Conservation (phyloP, 2,113 vertebrate species). For the Ceuthmochares aereus region DNA sequence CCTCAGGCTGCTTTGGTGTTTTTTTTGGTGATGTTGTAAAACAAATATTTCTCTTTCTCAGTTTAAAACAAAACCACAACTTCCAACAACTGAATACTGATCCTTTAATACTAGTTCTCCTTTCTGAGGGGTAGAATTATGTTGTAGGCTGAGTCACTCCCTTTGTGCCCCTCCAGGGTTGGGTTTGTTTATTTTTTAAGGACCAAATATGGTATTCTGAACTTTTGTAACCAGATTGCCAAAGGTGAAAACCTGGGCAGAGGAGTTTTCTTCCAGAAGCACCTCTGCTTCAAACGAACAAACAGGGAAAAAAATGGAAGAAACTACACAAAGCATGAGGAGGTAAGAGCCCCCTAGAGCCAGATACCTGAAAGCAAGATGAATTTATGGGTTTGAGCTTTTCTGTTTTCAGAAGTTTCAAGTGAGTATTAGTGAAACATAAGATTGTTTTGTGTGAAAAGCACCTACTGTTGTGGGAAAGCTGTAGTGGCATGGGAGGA, state of each 20-base stretch:
- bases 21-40: constrained; percentile 38
- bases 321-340: not conserved
- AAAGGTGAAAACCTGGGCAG: not conserved
- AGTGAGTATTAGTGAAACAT: not conserved
- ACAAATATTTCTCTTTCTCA: constrained; percentile 63
- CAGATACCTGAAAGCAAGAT: not conserved
- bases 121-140: not conserved
- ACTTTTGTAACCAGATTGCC: not conserved
- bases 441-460: not conserved
- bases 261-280: not conserved
- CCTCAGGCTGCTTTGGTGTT: constrained; percentile 2
- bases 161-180: not conserved
- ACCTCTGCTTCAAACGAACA: not conserved
- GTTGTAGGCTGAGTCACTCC: not conserved
- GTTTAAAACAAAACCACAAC: constrained; percentile 25
- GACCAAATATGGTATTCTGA: not conserved
- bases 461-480: not conserved
- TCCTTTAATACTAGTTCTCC: not conserved
- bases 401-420: not conserved
- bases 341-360: not conserved
- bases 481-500: not conserved
- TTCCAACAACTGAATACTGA: constrained; percentile 20
- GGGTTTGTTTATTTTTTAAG: not conserved
- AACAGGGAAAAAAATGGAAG: not conserved
- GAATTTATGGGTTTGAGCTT: not conserved